phyloP scores from a whole-genome alignment of 1,140 invertebrate genomes.

The Caerostris extrusa region DNA sequence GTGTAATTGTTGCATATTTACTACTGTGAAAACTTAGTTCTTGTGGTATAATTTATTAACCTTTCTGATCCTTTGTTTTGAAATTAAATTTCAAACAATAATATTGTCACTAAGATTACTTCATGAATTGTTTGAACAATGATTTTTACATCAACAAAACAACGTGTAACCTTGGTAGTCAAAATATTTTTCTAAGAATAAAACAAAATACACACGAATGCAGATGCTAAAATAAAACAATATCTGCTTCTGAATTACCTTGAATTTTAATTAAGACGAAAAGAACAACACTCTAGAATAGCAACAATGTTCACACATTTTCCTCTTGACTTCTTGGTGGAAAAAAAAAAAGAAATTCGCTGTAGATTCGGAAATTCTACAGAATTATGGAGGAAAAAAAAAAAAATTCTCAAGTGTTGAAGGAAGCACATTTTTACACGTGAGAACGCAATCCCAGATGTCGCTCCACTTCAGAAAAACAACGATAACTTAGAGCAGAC shows the following conservation, averaged over 20 bases:
- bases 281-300: background rate
- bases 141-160: background rate
- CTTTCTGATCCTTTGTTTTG: background rate
- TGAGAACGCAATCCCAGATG: background rate
- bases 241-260: background rate
- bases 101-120: background rate
- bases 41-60: too few relatives aligned
- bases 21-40: too few relatives aligned
- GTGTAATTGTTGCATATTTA: too few relatives aligned
- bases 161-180: background rate
- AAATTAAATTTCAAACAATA: background rate
- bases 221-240: background rate
- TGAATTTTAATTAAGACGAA: background rate
- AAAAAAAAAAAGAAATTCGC: background rate
- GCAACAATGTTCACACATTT: background rate
- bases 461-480: conserved; percentile 8
- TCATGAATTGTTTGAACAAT: background rate
- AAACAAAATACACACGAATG: background rate
- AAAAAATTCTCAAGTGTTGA: background rate
- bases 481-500: conserved; percentile 3
- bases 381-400: background rate
- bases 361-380: background rate
- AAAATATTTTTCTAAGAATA: background rate
- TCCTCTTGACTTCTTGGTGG: background rate
- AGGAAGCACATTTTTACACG: conserved; percentile 26